Conservation (phyloP, 2,113 vertebrate species). For the Craseonycteris thonglongyai region DNA sequence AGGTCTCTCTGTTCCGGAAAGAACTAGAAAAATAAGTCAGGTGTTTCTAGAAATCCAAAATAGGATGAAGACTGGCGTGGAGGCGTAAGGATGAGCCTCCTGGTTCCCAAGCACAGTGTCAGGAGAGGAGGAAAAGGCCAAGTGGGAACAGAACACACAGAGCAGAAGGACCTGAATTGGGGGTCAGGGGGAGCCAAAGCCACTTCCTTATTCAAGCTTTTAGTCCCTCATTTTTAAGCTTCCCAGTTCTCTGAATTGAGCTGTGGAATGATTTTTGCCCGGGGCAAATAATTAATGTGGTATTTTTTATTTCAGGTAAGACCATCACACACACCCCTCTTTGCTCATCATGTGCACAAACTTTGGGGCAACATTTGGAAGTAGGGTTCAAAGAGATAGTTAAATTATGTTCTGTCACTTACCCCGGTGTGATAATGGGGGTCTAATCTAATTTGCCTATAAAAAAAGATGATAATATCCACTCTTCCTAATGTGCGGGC, state of each 20-base stretch:
- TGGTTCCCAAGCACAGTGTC: background rate
- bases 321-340: background rate
- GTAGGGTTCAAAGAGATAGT: background rate
- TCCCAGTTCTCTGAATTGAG: background rate
- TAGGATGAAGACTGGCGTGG: accelerated
- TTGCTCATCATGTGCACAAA: background rate
- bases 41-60: background rate
- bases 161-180: accelerated
- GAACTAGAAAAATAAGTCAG: background rate
- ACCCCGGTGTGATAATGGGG: background rate
- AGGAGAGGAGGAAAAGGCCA: accelerated
- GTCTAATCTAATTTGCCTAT: background rate
- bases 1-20: background rate
- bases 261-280: background rate
- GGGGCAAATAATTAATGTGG: background rate
- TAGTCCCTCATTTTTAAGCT: background rate
- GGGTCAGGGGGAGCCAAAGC: background rate
- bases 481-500: background rate
- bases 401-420: background rate
- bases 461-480: background rate
- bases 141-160: background rate
- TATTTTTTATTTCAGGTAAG: background rate
- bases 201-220: background rate
- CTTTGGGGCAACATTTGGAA: background rate
- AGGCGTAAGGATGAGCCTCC: background rate